Evolutionary conservation across 2,113 vertebrate genomes (phyloP), one percentile per base, ranked within the genome.

Genomic region (Micronycteris hirsuta): DNA sequence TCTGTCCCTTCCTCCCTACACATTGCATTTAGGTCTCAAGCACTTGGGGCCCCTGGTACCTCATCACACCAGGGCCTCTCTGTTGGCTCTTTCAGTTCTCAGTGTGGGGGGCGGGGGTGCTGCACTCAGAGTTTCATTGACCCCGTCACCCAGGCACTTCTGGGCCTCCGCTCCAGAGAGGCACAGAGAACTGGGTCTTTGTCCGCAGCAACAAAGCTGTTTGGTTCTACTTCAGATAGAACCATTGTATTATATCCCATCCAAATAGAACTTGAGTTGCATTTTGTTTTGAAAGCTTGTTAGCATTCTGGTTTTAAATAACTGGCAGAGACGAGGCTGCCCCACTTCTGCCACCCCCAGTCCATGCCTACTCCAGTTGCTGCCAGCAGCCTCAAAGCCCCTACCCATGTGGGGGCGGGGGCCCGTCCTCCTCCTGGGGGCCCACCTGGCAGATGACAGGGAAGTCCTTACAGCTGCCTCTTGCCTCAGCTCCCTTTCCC

Each of bases 191-290:
- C 85, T 6, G 15, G 33, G 92, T 77, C 80, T 94, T 97, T 96
- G 97, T 98, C 97, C 97, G 95, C 81, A 97, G 96, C 95, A 97
- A 95, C 94, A 96, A 97, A 97, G 94, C 96, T 96, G 91, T 98
- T 98, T 95, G 96, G 38, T 45, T 63, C 54, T 92, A 22, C 98
- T 98, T 88, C 97, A 97, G 85, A 97, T 43, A 96, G 96, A 98
- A 94, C 73, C 41, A 3, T 97, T 98, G 97, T 96, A 96, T 95
- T 96, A 82, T 89, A 96, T 80, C 86, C 98, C 96, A 97, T 98
- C 88, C 84, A 96, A 94, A 96, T 95, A 92, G 78, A 45, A 83
- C 92, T 98, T 96, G 94, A 98, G 89, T 95, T 58, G 73, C 26
- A 52, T 91, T 96, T 94, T 95, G 90, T 98, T 97, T 93, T 80